These are phyloP conservation scores for Macrosteles quadrilineatus DNA, from an alignment of 1,140 invertebrate species.

Conservation along the genomic window DNA sequence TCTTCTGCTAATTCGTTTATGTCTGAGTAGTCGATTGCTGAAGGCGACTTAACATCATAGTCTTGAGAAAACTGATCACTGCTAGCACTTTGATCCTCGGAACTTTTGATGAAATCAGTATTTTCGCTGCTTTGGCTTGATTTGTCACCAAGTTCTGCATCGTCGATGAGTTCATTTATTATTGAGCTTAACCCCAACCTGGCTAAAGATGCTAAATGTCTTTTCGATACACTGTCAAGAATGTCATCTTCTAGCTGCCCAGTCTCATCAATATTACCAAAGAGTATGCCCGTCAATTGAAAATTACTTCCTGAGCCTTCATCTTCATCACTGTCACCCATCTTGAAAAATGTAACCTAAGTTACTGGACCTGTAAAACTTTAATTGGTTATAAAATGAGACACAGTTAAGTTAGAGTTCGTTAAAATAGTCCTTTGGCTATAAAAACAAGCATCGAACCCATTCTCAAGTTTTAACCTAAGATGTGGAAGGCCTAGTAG, in stretches of 20 bases:
- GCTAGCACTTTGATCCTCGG: conserved; percentile 54
- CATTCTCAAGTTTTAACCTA: no score
- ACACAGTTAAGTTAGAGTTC: no score
- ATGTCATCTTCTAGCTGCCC: conserved; percentile 88
- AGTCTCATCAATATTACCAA: conserved; percentile 93
- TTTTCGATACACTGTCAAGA: conserved; percentile 81
- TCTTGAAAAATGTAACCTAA: no score
- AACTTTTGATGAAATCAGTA: conserved; percentile 50
- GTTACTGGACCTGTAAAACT: no score
- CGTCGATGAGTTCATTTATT: conserved; percentile 75
- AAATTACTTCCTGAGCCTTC: conserved; percentile 46
- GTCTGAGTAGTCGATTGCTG: conserved; percentile 90
- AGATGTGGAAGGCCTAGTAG: no score
- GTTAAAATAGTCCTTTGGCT: no score
- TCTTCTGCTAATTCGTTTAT: conserved; percentile 90
- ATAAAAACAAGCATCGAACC: no score
- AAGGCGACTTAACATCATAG: conserved; percentile 65
- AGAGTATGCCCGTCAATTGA: conserved; percentile 87
- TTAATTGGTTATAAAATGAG: no score
- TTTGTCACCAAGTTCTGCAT: conserved; percentile 47
- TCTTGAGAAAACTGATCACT: conserved; percentile 41
- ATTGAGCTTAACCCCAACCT: conserved; percentile 77
- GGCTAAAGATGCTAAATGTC: conserved; percentile 71
- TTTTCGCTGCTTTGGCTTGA: conserved; percentile 48
- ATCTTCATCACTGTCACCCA: conserved; percentile 29